Percentiles rank a stretch among this genome's conserved stretches.
Evolutionary conservation across 2,797 vertebrate genomes (phyloP).

Genomic region (Sternarchorhynchus goeldii): DNA sequence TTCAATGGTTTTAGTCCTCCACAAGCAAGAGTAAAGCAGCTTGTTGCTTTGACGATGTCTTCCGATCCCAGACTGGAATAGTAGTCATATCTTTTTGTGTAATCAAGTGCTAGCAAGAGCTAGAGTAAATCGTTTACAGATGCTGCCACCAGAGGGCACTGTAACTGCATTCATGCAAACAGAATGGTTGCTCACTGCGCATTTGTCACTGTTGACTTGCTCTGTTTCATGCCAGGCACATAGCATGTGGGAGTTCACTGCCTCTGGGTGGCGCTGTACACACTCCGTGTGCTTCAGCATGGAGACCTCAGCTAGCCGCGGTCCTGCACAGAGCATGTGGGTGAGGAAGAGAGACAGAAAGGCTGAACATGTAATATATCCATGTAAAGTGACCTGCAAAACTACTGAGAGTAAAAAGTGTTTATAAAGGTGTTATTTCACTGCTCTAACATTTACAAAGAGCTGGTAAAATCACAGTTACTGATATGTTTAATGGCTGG

Average conservation of each 20-base stretch:
- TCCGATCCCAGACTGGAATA: too few relatives aligned
- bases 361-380: too few relatives aligned
- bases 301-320: constrained; percentile 60
- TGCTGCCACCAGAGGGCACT: constrained; percentile 54
- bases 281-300: constrained; percentile 57
- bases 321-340: too few relatives aligned
- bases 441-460: constrained; percentile 28
- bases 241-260: constrained; percentile 55
- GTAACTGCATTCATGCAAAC: background rate
- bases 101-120: too few relatives aligned
- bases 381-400: too few relatives aligned
- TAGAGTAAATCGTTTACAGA: background rate
- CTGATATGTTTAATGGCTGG: background rate
- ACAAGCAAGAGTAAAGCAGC: too few relatives aligned
- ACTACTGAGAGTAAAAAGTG: too few relatives aligned
- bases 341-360: too few relatives aligned
- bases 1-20: too few relatives aligned
- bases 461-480: background rate
- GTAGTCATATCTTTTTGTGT: too few relatives aligned
- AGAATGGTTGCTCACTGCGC: constrained; percentile 36
- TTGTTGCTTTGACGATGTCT: too few relatives aligned
- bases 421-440: too few relatives aligned
- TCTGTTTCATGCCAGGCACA: constrained; percentile 63
- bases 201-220: constrained; percentile 45
- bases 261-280: constrained; percentile 52